These are phyloP conservation scores for Danaus plexippus DNA, from an alignment of 1,140 invertebrate genomes.

Conservation along the genomic window DNA sequence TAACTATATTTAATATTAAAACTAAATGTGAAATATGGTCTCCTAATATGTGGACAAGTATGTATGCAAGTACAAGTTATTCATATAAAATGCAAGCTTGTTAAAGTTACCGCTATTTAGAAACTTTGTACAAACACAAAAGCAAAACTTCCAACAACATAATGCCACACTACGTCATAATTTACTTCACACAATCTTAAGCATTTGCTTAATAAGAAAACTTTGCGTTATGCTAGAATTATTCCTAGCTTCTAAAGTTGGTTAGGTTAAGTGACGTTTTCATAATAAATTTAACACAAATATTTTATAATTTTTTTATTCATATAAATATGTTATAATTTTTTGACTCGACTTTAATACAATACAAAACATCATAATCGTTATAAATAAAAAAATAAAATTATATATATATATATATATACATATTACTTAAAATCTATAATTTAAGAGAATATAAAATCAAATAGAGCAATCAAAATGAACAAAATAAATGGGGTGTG, in stretches of 20 bases:
- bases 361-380: too few species aligned
- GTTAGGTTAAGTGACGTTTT: neutral
- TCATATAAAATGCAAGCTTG: constrained; percentile 5
- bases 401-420: too few species aligned
- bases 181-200: constrained; percentile 11
- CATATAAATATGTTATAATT: neutral
- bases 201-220: constrained; percentile 9
- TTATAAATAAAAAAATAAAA: too few species aligned
- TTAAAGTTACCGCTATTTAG: neutral
- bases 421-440: too few species aligned
- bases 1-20: too few species aligned
- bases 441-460: neutral
- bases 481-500: constrained; percentile 7
- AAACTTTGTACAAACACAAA: constrained; percentile 2
- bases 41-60: neutral
- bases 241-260: neutral
- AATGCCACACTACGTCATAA: constrained; percentile 1
- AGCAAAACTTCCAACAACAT: constrained; percentile 12
- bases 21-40: too few species aligned
- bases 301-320: too few species aligned
- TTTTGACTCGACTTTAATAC: constrained; percentile 9
- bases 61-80: neutral
- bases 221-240: constrained; percentile 1
- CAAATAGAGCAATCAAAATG: neutral
- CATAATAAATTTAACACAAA: too few species aligned